Evolutionary conservation across 2,888 invertebrate species (phyloP).

Genomic region (Limnephilus lunatus): DNA sequence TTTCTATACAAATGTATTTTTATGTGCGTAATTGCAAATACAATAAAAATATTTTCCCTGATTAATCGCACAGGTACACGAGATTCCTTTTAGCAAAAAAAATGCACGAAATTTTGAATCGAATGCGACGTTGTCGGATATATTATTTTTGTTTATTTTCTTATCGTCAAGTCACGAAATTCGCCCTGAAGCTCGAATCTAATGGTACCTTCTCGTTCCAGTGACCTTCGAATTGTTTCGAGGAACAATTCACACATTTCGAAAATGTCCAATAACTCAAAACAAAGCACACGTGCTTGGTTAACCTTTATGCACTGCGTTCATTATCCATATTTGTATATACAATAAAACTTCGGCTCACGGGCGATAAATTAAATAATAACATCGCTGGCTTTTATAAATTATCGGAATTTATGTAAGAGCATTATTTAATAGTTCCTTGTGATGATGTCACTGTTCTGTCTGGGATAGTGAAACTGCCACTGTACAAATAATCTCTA

Average conservation of each 20-base stretch:
- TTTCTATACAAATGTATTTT: not conserved
- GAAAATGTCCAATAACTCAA: slow-evolving; percentile 39
- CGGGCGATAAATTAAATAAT: slow-evolving; percentile 33
- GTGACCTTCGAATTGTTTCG: slow-evolving; percentile 3
- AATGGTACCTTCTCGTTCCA: not conserved
- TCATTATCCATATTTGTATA: not conserved
- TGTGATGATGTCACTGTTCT: slow-evolving; percentile 16
- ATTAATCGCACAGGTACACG: not conserved
- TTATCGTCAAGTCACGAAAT: not conserved
- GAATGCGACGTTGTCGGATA: not conserved
- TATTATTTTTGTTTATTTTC: not conserved
- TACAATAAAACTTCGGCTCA: not conserved
- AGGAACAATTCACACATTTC: slow-evolving; percentile 40
- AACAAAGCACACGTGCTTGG: slow-evolving; percentile 29
- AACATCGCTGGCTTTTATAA: slow-evolving; percentile 34
- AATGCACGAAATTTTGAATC: not conserved
- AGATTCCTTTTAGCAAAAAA: not conserved
- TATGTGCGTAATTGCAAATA: not conserved
- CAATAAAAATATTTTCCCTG: not conserved
- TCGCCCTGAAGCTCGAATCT: not conserved
- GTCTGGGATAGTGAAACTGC: not conserved
- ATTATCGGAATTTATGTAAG: slow-evolving; percentile 32
- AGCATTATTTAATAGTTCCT: slow-evolving; percentile 13
- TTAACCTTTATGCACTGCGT: slow-evolving; percentile 8
- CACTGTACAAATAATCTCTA: not conserved